Evolutionary conservation across 2,797 vertebrate species (phyloP).

Genomic region (Phyllotis vaccarum): DNA sequence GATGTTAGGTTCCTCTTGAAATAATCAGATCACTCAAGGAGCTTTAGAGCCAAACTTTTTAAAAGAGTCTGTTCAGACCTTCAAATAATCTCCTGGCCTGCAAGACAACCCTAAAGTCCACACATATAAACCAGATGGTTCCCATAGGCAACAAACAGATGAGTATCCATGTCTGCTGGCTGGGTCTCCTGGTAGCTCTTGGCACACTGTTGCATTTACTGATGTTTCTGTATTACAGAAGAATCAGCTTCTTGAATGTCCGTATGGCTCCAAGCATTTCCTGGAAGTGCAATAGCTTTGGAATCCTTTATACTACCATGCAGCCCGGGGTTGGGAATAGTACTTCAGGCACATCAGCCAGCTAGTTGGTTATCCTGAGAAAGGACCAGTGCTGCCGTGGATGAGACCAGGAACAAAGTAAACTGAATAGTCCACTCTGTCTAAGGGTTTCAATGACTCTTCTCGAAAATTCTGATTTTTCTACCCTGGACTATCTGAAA

Average conservation of each 20-base stretch:
- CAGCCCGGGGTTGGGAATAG: not conserved
- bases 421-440: not conserved
- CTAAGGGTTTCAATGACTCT: constrained; percentile 57
- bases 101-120: constrained; percentile 24
- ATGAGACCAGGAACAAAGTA: not conserved
- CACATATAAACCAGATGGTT: not conserved
- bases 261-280: constrained; percentile 56
- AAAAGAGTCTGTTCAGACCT: constrained; percentile 41
- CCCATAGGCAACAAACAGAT: not conserved
- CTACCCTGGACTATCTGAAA: constrained; percentile 34
- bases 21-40: constrained; percentile 8
- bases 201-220: constrained; percentile 69
- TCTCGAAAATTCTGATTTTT: constrained; percentile 57
- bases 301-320: constrained; percentile 41
- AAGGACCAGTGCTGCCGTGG: constrained; percentile 7
- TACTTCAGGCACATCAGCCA: constrained; percentile 46
- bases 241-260: constrained; percentile 54
- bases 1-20: constrained; percentile 40
- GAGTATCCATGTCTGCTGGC: not conserved
- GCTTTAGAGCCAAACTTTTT: constrained; percentile 30
- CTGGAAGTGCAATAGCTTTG: constrained; percentile 31
- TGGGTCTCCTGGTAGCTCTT: constrained; percentile 52
- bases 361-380: constrained; percentile 57
- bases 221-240: not conserved
- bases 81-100: not conserved